phyloP scores from a whole-genome alignment of 2,113 vertebrate genomes.

The Grammomys dolichurus region DNA sequence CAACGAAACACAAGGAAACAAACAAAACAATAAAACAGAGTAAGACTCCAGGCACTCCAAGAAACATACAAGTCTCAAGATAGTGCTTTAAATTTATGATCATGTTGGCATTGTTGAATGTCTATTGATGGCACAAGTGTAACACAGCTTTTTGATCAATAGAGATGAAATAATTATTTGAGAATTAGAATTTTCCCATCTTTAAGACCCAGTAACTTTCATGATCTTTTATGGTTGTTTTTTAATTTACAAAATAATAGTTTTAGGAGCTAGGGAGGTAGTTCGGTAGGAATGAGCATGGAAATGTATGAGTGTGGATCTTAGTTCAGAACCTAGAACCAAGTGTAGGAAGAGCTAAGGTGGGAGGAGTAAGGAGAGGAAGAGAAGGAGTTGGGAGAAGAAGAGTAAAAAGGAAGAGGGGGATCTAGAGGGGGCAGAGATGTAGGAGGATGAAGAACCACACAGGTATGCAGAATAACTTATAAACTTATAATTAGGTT shows the following conservation, averaged over 20 bases:
- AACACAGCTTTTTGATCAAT: not conserved
- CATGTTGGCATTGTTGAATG: not conserved
- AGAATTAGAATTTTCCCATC: not conserved
- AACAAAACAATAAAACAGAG: not conserved
- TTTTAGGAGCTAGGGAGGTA: not conserved
- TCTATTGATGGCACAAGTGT: rapidly evolving
- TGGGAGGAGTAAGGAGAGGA: too few relatives aligned
- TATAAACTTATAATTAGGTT: too few relatives aligned
- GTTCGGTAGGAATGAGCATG: too few relatives aligned
- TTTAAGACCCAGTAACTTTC: not conserved
- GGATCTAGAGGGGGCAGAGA: too few relatives aligned
- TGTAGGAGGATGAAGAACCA: too few relatives aligned
- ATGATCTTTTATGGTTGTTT: not conserved
- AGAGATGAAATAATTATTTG: not conserved
- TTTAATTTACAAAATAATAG: not conserved
- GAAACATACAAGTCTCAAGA: not conserved
- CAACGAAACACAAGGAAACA: not conserved
- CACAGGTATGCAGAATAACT: too few relatives aligned
- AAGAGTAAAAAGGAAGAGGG: too few relatives aligned
- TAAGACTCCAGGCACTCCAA: not conserved
- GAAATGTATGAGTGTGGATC: too few relatives aligned
- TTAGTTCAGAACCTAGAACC: not conserved
- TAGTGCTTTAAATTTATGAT: slow-evolving; percentile 30
- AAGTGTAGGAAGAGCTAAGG: not conserved
- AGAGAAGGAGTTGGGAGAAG: too few relatives aligned